These are phyloP conservation scores for Trissolcus japonicus DNA, from an alignment of 2,888 invertebrate species.

Conservation along the genomic window DNA sequence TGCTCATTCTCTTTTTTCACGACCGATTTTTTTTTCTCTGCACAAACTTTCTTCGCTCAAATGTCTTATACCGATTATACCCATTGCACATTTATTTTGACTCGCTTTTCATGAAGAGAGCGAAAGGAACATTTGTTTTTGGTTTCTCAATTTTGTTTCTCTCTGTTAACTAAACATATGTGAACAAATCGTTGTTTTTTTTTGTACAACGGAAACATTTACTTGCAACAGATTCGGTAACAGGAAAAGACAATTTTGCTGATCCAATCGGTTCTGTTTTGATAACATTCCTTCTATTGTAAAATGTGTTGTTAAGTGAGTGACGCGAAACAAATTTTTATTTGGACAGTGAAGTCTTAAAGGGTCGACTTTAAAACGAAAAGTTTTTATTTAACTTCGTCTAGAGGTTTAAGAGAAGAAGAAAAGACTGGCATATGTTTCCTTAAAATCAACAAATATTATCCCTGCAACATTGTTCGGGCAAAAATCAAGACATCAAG, in stretches of 20 bases:
- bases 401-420: too few relatives aligned
- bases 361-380: too few relatives aligned
- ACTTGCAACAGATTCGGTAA: constrained; percentile 38
- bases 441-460: background rate
- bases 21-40: background rate
- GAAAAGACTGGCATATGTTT: background rate
- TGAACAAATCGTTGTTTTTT: background rate
- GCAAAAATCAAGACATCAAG: background rate
- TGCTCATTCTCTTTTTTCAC: too few relatives aligned
- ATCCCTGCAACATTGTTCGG: background rate
- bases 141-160: background rate
- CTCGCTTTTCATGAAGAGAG: background rate
- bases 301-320: background rate
- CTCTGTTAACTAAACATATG: constrained; percentile 7
- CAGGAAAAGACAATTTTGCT: constrained; percentile 24
- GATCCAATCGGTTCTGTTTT: constrained; percentile 20
- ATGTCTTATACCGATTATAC: too few relatives aligned
- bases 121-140: too few relatives aligned
- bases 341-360: too few relatives aligned
- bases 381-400: too few relatives aligned
- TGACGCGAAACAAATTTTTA: too few relatives aligned
- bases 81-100: background rate
- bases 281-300: background rate
- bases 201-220: constrained; percentile 13
- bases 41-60: background rate